These are phyloP conservation scores for Tubulanus polymorphus DNA, from an alignment of 2,888 invertebrate species.

Conservation along the genomic window DNA sequence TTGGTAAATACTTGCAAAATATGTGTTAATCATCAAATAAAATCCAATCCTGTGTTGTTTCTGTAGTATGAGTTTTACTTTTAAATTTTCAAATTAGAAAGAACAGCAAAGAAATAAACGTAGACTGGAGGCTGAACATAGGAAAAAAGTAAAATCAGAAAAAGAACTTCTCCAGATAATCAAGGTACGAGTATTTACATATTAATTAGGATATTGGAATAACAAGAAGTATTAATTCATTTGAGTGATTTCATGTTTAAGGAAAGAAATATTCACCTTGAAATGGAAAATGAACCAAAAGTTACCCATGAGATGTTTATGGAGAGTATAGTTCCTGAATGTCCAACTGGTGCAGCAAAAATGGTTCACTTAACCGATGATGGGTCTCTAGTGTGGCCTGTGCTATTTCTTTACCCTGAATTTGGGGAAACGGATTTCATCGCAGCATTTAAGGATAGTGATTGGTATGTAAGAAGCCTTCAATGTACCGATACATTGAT, in stretches of 20 bases:
- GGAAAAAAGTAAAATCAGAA: slow-evolving; percentile 31
- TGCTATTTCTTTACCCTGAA: slow-evolving; percentile 84
- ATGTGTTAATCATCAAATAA: too few species aligned
- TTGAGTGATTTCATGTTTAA: neutral
- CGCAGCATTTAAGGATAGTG: slow-evolving; percentile 71
- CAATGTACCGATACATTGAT: neutral
- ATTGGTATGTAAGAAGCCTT: slow-evolving; percentile 54
- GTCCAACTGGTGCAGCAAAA: slow-evolving; percentile 41
- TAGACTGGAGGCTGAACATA: slow-evolving; percentile 32
- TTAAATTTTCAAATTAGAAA: slow-evolving; percentile 24
- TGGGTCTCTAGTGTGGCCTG: slow-evolving; percentile 73
- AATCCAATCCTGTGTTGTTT: neutral
- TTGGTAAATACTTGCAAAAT: too few species aligned
- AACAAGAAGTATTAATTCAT: neutral
- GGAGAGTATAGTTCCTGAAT: too few species aligned
- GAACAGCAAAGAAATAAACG: slow-evolving; percentile 36
- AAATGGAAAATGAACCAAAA: too few species aligned
- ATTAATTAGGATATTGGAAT: slow-evolving; percentile 8
- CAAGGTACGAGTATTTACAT: slow-evolving; percentile 24
- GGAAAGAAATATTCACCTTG: too few species aligned
- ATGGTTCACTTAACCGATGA: slow-evolving; percentile 55
- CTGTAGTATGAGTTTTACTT: neutral
- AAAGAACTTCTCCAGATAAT: slow-evolving; percentile 32
- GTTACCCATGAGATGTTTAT: too few species aligned
- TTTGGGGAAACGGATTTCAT: slow-evolving; percentile 82